Evolutionary conservation across 2,113 vertebrate species (phyloP), one percentile per base, ranked within the genome.

Genomic region (Scortum barcoo): DNA sequence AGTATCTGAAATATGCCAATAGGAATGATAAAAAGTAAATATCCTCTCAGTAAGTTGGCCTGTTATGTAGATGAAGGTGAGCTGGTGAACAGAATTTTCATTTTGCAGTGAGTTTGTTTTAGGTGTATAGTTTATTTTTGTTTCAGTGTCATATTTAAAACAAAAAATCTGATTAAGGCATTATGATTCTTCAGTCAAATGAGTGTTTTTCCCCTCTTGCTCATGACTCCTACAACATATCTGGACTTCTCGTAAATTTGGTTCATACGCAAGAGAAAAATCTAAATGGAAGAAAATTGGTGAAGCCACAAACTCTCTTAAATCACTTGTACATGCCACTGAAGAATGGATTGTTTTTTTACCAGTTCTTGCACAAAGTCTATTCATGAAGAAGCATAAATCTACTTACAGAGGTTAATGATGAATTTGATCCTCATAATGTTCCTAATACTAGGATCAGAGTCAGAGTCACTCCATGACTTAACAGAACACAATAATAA

Each of bases 121-220:
- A 48, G 17, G 26, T 28, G 60, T 50, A 80, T 26, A 48, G 72
- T 80, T 79, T 79, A 72, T 80, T 72, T 19, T 2, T 63, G 22
- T n/a, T 66, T 56, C 51, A 50, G 70, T 51, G 36, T 53, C 36
- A 51, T 46, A 62, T 65, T 72, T 65, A 36, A 62, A 74, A 30
- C 30, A 14, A 50, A 58, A 62, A 75, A 51, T 75, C 72, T 22
- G 7, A 75, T 53, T 63, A 63, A 75, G 46, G 72, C 58, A 20
- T 63, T 20, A 51, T 44, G 44, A 48, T 71, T 62, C 28, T 56
- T 28, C 4, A 65, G 38, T 76, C n/a, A 65, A 62, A 63, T 1
- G 9, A 16, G 53, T 11, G 33, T 12, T 12, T 12, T 12, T 12
- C 42, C 42, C 42, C 42, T 12, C 33, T 1, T 40, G 66, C n/a